These are phyloP conservation scores for Micromussa lordhowensis DNA, from an alignment of 92 coral and sea anemone species.

Conservation along the genomic window DNA sequence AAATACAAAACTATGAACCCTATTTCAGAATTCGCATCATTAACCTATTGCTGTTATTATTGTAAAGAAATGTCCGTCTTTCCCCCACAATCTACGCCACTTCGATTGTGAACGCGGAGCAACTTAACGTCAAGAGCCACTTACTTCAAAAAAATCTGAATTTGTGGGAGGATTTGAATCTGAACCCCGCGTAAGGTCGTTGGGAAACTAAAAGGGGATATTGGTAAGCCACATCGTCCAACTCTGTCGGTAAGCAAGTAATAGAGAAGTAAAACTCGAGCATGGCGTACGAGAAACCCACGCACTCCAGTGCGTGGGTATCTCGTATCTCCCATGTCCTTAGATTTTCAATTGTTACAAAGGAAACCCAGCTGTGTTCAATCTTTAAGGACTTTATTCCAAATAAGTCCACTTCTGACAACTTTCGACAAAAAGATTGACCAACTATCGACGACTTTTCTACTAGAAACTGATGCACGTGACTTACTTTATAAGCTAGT, in stretches of 20 bases:
- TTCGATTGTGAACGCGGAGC: neutral
- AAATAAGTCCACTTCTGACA: neutral
- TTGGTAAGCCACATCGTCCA: no score
- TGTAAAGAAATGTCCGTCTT: neutral
- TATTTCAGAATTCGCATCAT: neutral
- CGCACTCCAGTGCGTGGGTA: no score
- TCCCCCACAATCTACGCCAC: neutral
- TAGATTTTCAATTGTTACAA: neutral
- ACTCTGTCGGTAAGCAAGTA: neutral
- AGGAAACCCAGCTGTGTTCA: neutral
- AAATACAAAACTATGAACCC: neutral
- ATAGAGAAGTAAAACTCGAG: neutral
- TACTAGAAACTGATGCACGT: neutral
- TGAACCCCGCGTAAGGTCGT: no score
- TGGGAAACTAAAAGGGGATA: no score
- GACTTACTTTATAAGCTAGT: neutral
- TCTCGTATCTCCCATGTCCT: neutral
- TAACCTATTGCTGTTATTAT: neutral
- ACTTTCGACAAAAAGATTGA: neutral
- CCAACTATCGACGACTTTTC: neutral
- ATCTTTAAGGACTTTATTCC: neutral
- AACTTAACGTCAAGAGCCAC: neutral
- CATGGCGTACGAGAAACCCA: neutral
- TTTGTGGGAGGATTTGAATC: no score
- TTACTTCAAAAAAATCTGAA: neutral